Conservation (phyloP, 37 sponge, comb jelly and placozoan genomes). For the Geodia barretti region DNA sequence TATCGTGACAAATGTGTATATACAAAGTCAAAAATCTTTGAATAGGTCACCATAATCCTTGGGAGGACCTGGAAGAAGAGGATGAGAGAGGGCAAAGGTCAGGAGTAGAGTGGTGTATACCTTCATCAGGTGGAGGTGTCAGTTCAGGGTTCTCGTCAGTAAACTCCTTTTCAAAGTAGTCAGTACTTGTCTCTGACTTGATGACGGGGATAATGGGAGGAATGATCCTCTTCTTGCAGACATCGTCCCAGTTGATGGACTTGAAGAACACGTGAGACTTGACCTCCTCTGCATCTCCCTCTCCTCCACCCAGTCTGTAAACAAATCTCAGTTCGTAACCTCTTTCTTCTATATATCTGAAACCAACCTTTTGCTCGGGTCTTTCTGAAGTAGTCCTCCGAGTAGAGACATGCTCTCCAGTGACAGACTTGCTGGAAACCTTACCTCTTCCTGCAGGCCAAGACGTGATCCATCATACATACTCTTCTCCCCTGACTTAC, state of each 20-base stretch:
- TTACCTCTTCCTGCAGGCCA: slow-evolving; percentile 86
- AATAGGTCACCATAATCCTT: too few species aligned
- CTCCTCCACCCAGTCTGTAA: slow-evolving; percentile 84
- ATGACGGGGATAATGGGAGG: slow-evolving; percentile 88
- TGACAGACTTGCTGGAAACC: slow-evolving; percentile 89
- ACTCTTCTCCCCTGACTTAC: slow-evolving; percentile 12
- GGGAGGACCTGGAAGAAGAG: too few species aligned
- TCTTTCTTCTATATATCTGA: too few species aligned
- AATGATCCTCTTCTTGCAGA: slow-evolving; percentile 78
- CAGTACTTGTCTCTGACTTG: slow-evolving; percentile 62
- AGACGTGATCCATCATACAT: too few species aligned
- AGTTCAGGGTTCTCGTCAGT: slow-evolving; percentile 81
- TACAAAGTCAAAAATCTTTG: too few species aligned
- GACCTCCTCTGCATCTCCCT: slow-evolving; percentile 76
- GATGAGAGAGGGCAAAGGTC: background rate
- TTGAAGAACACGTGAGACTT: slow-evolving; percentile 80
- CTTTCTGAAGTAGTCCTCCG: slow-evolving; percentile 83
- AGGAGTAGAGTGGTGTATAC: slow-evolving; percentile 26
- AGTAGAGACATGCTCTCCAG: slow-evolving; percentile 70
- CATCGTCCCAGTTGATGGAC: slow-evolving; percentile 82
- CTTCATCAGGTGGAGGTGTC: slow-evolving; percentile 90
- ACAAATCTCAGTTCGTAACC: too few species aligned
- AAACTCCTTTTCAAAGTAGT: slow-evolving; percentile 90
- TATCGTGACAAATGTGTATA: too few species aligned
- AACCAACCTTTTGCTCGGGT: slow-evolving; percentile 72